Evolutionary conservation across 2,888 invertebrate genomes (phyloP), one percentile per base, ranked within the genome.

Genomic region (Candidula unifasciata): DNA sequence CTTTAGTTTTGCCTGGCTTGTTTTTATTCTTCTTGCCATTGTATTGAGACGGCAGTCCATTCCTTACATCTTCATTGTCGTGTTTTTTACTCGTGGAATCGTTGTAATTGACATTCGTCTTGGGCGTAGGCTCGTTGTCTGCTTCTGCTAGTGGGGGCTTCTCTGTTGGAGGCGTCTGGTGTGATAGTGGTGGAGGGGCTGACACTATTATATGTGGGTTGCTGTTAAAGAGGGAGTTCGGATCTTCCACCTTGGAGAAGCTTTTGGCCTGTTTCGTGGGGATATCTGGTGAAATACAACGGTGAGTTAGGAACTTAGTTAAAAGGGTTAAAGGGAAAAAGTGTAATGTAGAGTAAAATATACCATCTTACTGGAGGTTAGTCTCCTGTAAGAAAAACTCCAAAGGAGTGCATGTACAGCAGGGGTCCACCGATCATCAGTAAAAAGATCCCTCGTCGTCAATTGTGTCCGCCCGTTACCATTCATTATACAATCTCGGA

Each of bases 211-310:
- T 64, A 8, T 78, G 33, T 24, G 78, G 78, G 18, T 6, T 35
- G 10, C 52, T 60, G 60, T 10, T 60, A 33, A 35, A 52, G 78
- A 27, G n/a, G 35, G 60, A 35, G 2, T 60, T n/a, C 1, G 33
- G 33, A 33, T 64, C 78, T 35, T 60, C 3, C 78, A 78, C 57
- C 35, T 30, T 60, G 8, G 78, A 60, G 64, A 78, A 78, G 60
- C 60, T 78, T 2, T 60, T 74, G 2, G 18, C 21, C 30, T 18
- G 16, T 16, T 16, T 54, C 54, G 74, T 18, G 21, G 37, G n/a
- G 44, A 44, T 21, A 24, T 18, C 35, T 71, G 71, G 3, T 54
- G 18, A 3, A 76, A 30, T 3, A 54, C 16, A 76, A 24, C 18
- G 16, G 18, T 69, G 69, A 27, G 30, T 16, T 6, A 35, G 33